Evolutionary conservation across 2,888 invertebrate genomes (phyloP).

Genomic region (Standfussiana lucernea): DNA sequence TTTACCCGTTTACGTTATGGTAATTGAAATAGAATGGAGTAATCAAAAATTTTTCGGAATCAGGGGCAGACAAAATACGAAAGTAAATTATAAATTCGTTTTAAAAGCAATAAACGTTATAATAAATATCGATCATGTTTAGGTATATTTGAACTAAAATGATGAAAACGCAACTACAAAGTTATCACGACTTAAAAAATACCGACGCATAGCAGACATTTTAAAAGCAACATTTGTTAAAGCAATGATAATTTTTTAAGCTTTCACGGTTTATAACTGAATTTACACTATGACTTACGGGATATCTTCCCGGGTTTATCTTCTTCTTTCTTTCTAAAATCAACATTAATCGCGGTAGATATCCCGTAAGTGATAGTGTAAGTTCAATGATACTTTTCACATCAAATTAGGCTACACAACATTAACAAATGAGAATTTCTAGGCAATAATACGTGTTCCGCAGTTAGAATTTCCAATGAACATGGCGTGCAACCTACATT

Average conservation of each 20-base stretch:
- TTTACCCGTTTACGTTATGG: not conserved
- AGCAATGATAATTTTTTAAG: not conserved
- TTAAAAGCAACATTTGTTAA: constrained; percentile 3
- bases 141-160: not conserved
- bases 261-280: too few relatives aligned
- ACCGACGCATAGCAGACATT: not conserved
- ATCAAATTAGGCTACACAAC: constrained; percentile 26
- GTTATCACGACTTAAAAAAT: not conserved
- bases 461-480: constrained; percentile 39
- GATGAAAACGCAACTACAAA: not conserved
- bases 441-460: constrained; percentile 31
- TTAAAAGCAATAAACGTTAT: not conserved
- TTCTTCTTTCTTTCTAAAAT: too few relatives aligned
- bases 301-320: too few relatives aligned
- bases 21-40: constrained; percentile 9
- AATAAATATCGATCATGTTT: not conserved
- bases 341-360: too few relatives aligned
- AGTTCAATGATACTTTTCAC: constrained; percentile 4
- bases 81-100: not conserved
- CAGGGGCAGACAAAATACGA: not conserved
- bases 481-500: constrained; percentile 64
- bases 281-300: too few relatives aligned
- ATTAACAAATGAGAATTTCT: constrained; percentile 42
- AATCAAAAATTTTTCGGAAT: not conserved
- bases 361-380: too few relatives aligned